phyloP scores from a whole-genome alignment of 2,797 vertebrate genomes.

The Darevskia mixta region DNA sequence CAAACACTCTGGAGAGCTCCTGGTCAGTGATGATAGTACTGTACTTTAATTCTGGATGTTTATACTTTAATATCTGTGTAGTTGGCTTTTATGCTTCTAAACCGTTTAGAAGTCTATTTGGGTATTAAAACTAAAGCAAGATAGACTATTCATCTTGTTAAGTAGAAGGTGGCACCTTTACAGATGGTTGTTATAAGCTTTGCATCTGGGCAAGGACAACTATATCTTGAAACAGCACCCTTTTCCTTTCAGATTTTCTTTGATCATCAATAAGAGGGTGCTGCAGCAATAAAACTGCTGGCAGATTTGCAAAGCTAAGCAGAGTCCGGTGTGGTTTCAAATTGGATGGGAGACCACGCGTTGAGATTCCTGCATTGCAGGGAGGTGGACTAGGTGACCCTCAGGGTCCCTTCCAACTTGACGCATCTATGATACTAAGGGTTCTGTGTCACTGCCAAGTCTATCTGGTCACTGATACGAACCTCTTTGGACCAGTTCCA shows the following conservation, averaged over 20 bases:
- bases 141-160: background rate
- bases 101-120: no score
- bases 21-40: background rate
- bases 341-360: no score
- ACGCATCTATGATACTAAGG: no score
- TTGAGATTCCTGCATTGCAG: no score
- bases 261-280: background rate
- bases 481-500: background rate
- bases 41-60: no score
- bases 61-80: no score
- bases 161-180: background rate
- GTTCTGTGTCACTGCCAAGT: background rate
- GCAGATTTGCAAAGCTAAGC: no score
- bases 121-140: background rate
- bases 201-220: background rate
- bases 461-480: background rate
- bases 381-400: no score
- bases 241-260: background rate
- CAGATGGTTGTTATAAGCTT: background rate
- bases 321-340: no score
- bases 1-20: background rate
- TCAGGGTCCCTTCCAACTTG: no score
- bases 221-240: background rate
- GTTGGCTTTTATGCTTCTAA: no score
- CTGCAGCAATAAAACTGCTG: no score